Conservation (phyloP, 2,888 invertebrate species). For the Oligia strigilis region DNA sequence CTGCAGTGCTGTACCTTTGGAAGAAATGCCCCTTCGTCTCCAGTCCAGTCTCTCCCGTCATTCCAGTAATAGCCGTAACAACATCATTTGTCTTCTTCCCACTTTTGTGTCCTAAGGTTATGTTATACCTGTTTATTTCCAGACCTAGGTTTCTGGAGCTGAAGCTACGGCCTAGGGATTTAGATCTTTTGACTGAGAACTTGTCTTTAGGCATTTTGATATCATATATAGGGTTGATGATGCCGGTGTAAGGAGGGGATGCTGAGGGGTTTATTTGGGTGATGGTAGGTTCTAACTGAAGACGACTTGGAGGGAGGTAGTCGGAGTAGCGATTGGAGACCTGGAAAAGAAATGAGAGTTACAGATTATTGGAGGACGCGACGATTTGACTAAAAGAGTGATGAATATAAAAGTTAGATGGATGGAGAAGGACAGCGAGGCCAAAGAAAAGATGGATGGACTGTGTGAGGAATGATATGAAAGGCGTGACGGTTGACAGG, state of each 20-base stretch:
- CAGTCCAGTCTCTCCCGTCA: constrained; percentile 81
- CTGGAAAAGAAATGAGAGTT: constrained; percentile 66
- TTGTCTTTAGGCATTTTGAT: constrained; percentile 84
- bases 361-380: neutral
- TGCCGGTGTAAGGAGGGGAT: constrained; percentile 79
- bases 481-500: neutral
- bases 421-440: neutral
- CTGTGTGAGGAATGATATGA: neutral
- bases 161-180: constrained; percentile 83
- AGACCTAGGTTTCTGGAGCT: constrained; percentile 77
- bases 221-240: constrained; percentile 86
- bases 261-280: constrained; percentile 64
- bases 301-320: constrained; percentile 77
- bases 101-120: constrained; percentile 80
- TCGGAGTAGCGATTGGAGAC: constrained; percentile 75
- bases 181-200: constrained; percentile 84
- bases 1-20: constrained; percentile 78
- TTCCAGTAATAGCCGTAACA: constrained; percentile 82
- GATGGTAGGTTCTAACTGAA: constrained; percentile 59
- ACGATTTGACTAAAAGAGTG: neutral
- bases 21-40: constrained; percentile 82
- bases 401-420: too few relatives aligned
- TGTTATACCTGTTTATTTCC: constrained; percentile 82
- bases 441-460: neutral
- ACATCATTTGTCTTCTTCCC: constrained; percentile 85